Percentiles rank a stretch among this genome's conserved stretches.
phyloP scores from a whole-genome alignment of 2,888 invertebrate species.

The Tuta absoluta region DNA sequence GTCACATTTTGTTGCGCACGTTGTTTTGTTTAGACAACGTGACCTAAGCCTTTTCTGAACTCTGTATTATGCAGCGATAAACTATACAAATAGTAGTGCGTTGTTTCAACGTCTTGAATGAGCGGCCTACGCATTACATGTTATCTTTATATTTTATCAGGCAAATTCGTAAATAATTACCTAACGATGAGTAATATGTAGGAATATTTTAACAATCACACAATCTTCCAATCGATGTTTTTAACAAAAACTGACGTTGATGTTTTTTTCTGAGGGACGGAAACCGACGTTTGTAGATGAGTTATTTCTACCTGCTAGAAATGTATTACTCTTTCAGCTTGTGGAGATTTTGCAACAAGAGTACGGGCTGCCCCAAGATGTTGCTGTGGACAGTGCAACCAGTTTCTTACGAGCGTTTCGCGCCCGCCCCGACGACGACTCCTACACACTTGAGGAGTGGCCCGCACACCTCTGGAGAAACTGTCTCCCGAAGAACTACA shows the following conservation, averaged over 20 bases:
- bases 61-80: not conserved
- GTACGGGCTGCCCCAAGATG: slow-evolving; percentile 84
- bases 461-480: slow-evolving; percentile 88
- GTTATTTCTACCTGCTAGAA: not conserved
- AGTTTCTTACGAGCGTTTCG: slow-evolving; percentile 88
- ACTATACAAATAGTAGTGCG: not conserved
- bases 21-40: not conserved
- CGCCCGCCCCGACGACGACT: slow-evolving; percentile 89
- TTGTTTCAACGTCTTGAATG: slow-evolving; percentile 8
- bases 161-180: not conserved
- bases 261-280: not conserved
- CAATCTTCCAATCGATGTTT: not conserved
- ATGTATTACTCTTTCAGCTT: slow-evolving; percentile 54
- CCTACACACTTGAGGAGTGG: slow-evolving; percentile 88
- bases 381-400: slow-evolving; percentile 83
- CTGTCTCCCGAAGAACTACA: slow-evolving; percentile 87
- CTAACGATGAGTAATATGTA: not conserved
- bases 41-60: slow-evolving; percentile 1
- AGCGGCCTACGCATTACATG: not conserved
- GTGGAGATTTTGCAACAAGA: slow-evolving; percentile 80
- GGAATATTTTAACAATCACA: not conserved
- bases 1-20: not conserved
- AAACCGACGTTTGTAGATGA: not conserved
- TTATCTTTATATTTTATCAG: not conserved
- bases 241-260: not conserved